Evolutionary conservation across 2,113 vertebrate genomes (phyloP), one percentile per base, ranked within the genome.

Genomic region (Terrapene triunguis): DNA sequence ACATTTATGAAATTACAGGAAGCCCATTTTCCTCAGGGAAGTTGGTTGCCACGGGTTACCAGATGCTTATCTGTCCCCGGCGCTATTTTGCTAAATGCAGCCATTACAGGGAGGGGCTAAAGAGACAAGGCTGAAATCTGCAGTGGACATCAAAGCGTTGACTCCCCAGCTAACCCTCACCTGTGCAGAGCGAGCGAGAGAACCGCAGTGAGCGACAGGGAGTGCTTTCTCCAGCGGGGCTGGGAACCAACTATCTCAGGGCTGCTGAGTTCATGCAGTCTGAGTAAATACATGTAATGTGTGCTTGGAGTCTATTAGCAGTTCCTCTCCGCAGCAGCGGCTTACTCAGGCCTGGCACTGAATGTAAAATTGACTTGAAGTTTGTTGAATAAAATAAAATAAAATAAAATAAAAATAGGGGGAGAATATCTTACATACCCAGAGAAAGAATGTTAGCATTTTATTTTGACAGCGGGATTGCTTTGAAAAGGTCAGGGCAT

Each of bases 11-110:
- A 98, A 98, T 98, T 97, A 97, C 80, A 42, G 5, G 88, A 97
- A 97, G 96, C 53, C 9, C 92, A 93, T 97, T 98, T 54, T 97
- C 95, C 83, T 88, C 87, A 94, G 89, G 87, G 94, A 93, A 97
- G 54, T 87, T 97, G 84, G 97, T 98, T 98, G 97, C 96, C 93
- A 97, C 0, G 92, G 97, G 97, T 98, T 96, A 97, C 94, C 10
- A 89, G 96, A 97, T 95, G 85, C 83, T 89, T 95, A 82, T 96
- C 95, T 89, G 82, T 89, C 96, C 95, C 92, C n/a, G 2, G 85
- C 80, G 88, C 82, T 79, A 94, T 96, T 96, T 89, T 82, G 65
- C 72, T 94, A 85, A 92, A 79, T 90, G 81, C 96, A 97, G 88
- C 87, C 93, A 90, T 78, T 85, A 6, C 4, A 38, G 93, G 22